Evolutionary conservation across 1,140 invertebrate genomes (phyloP).

Genomic region (Scaptomyza pallida): DNA sequence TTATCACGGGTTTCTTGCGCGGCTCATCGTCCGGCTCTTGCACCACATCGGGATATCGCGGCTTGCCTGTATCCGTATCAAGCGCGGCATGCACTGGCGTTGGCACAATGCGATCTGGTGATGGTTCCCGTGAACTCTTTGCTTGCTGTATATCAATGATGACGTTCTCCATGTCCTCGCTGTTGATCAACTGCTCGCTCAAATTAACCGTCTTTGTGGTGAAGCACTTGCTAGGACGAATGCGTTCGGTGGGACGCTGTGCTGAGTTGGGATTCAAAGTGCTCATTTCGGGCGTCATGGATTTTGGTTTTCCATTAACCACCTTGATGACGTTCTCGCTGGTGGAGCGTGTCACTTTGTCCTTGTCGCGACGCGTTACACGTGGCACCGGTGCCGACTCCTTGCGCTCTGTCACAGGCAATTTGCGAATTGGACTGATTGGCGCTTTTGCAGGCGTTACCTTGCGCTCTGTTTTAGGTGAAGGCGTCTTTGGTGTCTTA

Average conservation of each 20-base stretch:
- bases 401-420: slow-evolving; percentile 75
- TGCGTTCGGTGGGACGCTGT: slow-evolving; percentile 31
- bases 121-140: slow-evolving; percentile 89
- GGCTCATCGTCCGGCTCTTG: slow-evolving; percentile 89
- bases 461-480: slow-evolving; percentile 71
- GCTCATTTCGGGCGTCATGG: slow-evolving; percentile 67
- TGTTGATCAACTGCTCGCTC: slow-evolving; percentile 71
- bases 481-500: slow-evolving; percentile 56
- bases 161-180: slow-evolving; percentile 85
- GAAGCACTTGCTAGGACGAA: slow-evolving; percentile 76
- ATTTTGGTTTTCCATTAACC: slow-evolving; percentile 66
- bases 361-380: slow-evolving; percentile 83
- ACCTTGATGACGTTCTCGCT: slow-evolving; percentile 86
- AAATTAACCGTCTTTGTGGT: slow-evolving; percentile 84
- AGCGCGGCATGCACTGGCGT: slow-evolving; percentile 86
- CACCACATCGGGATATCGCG: slow-evolving; percentile 88
- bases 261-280: slow-evolving; percentile 41
- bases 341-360: slow-evolving; percentile 85
- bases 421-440: slow-evolving; percentile 41
- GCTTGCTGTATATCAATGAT: slow-evolving; percentile 88
- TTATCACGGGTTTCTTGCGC: slow-evolving; percentile 80
- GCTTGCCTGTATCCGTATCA: slow-evolving; percentile 86
- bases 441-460: slow-evolving; percentile 27
- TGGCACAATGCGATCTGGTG: slow-evolving; percentile 88
- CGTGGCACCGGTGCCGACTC: slow-evolving; percentile 76